Evolutionary conservation across 1,140 invertebrate genomes (phyloP), one percentile per base, ranked within the genome.

Genomic region (Wasmannia auropunctata): DNA sequence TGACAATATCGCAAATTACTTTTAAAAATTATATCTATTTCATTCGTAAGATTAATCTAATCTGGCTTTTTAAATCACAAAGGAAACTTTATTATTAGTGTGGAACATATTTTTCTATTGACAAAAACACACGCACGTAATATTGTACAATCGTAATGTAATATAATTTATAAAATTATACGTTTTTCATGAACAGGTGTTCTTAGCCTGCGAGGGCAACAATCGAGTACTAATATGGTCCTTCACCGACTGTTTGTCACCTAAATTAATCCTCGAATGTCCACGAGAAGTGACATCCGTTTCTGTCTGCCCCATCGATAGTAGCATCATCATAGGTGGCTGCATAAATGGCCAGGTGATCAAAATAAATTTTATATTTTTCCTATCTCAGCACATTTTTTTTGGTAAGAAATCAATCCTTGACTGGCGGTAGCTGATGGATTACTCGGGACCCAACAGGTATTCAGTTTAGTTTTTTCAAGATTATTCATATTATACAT

Each of bases 191-290:
- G 22, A 14, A 16, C 90, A 95, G 87, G 95, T 96, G 34, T 92
- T 96, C 85, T 94, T 95, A 88, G 95, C 95, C 5, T 95, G 95
- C 1, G 94, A 95, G 87, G 94, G 96, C 2, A 93, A 96, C 22
- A 97, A 97, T 94, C 95, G 96, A 11, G 96, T 97, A 10, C 94
- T 97, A 60, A 95, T 97, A 63, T 98, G 97, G 97, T 97, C 97
- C 84, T 96, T 97, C 89, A 95, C 96, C 10, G 97, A 98, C 87
- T 96, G 95, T 88, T 93, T 98, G 2, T 94, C 96, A 76, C 97
- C 97, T 58, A 97, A 97, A 95, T 92, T 98, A 76, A 96, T 97
- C 87, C 95, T 98, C 51, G 96, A 97, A 91, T 95, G 96, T 19
- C 96, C 96, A 0, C 95, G 96, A 51, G 96, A 97, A 95, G 96